A percentile compares a stretch with the other conserved stretches of the same genome.
Evolutionary conservation across 1,140 invertebrate species (phyloP).

Genomic region (Dreissena polymorpha): DNA sequence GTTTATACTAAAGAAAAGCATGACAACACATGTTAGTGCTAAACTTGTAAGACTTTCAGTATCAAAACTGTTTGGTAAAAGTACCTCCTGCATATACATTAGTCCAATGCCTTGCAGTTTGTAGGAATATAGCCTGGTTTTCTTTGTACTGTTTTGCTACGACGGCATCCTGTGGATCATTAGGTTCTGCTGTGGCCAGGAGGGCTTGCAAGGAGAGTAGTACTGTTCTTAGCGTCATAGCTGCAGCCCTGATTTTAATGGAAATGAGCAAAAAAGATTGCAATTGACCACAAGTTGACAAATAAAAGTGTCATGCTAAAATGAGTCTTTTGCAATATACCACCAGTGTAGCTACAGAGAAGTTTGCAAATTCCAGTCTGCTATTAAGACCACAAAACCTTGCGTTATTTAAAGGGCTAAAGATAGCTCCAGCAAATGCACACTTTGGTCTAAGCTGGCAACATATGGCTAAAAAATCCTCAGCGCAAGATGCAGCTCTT

Average conservation of each 20-base stretch:
- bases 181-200: slow-evolving; percentile 95
- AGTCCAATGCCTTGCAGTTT: slow-evolving; percentile 97
- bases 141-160: slow-evolving; percentile 98
- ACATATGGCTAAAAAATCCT: too few relatives aligned
- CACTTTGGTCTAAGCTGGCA: too few relatives aligned
- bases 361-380: too few relatives aligned
- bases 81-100: slow-evolving; percentile 90
- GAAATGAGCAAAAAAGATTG: too few relatives aligned
- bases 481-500: too few relatives aligned
- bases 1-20: neutral
- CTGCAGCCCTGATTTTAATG: slow-evolving; percentile 89
- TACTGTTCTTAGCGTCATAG: slow-evolving; percentile 98
- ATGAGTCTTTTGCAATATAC: too few relatives aligned
- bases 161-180: slow-evolving; percentile 93
- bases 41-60: neutral
- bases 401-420: too few relatives aligned
- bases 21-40: neutral
- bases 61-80: neutral
- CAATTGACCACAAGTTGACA: too few relatives aligned
- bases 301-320: too few relatives aligned
- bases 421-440: too few relatives aligned
- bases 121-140: slow-evolving; percentile 90
- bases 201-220: slow-evolving; percentile 95
- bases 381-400: too few relatives aligned
- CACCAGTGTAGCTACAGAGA: too few relatives aligned